Evolutionary conservation across 2,113 vertebrate species (phyloP).

Genomic region (Carettochelys insculpta): DNA sequence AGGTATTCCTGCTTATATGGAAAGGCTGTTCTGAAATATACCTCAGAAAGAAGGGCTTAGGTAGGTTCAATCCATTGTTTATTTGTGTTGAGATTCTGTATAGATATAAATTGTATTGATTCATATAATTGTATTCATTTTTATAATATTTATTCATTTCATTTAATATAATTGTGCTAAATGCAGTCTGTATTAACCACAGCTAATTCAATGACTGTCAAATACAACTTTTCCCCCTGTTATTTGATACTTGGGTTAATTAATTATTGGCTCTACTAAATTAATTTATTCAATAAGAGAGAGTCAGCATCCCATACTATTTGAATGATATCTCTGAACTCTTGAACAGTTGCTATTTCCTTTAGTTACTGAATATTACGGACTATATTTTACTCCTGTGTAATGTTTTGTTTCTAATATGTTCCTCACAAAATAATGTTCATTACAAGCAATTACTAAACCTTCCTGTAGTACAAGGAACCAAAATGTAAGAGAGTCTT

Average conservation of each 20-base stretch:
- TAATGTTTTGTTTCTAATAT: neutral
- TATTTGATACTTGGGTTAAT: neutral
- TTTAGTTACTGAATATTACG: neutral
- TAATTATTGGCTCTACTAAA: neutral
- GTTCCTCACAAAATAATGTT: neutral
- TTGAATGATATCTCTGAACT: neutral
- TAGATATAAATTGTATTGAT: too few relatives aligned
- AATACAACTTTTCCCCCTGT: neutral
- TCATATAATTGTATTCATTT: constrained; percentile 6
- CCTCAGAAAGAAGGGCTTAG: neutral
- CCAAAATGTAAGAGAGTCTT: neutral
- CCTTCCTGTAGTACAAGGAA: neutral
- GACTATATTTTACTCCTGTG: neutral
- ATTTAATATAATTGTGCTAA: constrained; percentile 16
- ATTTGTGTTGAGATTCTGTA: constrained; percentile 17
- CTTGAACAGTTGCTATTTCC: neutral
- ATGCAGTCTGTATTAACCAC: neutral
- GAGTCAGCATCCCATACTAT: neutral
- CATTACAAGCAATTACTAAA: neutral
- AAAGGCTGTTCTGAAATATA: constrained; percentile 2
- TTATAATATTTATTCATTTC: constrained; percentile 16
- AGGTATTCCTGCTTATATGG: neutral
- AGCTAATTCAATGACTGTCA: neutral
- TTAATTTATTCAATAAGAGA: neutral
- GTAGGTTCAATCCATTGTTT: neutral